phyloP scores from a whole-genome alignment of 92 coral and sea anemone genomes.

The Epizoanthus fatuus region DNA sequence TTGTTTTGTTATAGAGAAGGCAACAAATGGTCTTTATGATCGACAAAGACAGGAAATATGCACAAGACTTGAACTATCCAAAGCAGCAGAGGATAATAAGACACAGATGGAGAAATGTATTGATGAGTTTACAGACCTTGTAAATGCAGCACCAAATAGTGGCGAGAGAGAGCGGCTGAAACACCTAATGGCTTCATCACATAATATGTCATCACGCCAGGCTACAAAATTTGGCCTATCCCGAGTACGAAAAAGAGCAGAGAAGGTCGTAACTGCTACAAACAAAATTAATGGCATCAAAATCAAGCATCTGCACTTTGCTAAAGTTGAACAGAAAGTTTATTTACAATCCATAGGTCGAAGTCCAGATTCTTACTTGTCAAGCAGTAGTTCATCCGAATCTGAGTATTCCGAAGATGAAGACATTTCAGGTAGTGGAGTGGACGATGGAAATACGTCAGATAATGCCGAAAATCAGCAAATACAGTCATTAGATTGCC shows the following conservation, averaged over 20 bases:
- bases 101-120: neutral
- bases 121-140: constrained; percentile 28
- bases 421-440: constrained; percentile 30
- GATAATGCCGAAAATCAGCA: neutral
- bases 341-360: constrained; percentile 54
- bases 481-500: neutral
- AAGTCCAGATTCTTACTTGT: constrained; percentile 46
- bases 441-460: neutral
- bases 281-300: constrained; percentile 32
- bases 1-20: constrained; percentile 47
- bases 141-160: constrained; percentile 48
- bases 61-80: neutral
- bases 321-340: constrained; percentile 56
- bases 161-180: constrained; percentile 54
- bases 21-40: constrained; percentile 28
- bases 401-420: constrained; percentile 13
- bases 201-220: constrained; percentile 59
- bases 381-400: constrained; percentile 54
- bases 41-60: constrained; percentile 22
- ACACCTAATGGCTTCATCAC: constrained; percentile 60
- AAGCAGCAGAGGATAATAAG: neutral
- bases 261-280: constrained; percentile 38
- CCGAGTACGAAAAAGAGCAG: constrained; percentile 50
- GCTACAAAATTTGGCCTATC: constrained; percentile 37
- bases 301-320: constrained; percentile 51